These are phyloP conservation scores for Echiichthys vipera DNA, from an alignment of 2,797 vertebrate species.

Conservation along the genomic window DNA sequence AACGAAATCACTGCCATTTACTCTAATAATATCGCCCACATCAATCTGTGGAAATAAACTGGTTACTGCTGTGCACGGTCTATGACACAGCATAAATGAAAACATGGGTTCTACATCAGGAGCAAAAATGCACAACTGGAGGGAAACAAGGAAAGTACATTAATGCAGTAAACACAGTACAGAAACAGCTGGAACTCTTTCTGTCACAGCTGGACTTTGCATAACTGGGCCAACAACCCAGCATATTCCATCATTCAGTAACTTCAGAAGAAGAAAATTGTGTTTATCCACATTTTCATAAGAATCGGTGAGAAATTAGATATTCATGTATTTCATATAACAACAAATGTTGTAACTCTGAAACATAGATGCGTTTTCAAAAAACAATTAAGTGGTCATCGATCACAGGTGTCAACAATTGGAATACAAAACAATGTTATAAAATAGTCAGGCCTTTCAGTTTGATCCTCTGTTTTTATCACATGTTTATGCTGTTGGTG, in stretches of 20 bases:
- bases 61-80: constrained; percentile 84
- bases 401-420: no score
- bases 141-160: constrained; percentile 13
- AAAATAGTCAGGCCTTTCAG: no score
- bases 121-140: constrained; percentile 32
- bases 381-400: no score
- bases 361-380: no score
- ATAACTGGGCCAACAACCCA: background rate
- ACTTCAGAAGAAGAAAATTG: background rate
- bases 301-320: background rate
- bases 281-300: background rate
- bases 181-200: constrained; percentile 30
- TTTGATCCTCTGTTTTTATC: no score
- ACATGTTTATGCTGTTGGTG: no score
- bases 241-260: constrained; percentile 7
- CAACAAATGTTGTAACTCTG: no score
- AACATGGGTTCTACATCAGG: constrained; percentile 14
- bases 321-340: background rate
- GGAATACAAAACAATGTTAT: no score
- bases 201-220: constrained; percentile 21
- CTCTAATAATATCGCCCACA: constrained; percentile 97
- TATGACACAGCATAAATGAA: constrained; percentile 41
- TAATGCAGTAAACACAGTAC: background rate
- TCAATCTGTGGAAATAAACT: constrained; percentile 96
- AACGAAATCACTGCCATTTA: constrained; percentile 97